Evolutionary conservation across 2,888 invertebrate genomes (phyloP), one percentile per base, ranked within the genome.

Genomic region (Eupithecia pulchellata): DNA sequence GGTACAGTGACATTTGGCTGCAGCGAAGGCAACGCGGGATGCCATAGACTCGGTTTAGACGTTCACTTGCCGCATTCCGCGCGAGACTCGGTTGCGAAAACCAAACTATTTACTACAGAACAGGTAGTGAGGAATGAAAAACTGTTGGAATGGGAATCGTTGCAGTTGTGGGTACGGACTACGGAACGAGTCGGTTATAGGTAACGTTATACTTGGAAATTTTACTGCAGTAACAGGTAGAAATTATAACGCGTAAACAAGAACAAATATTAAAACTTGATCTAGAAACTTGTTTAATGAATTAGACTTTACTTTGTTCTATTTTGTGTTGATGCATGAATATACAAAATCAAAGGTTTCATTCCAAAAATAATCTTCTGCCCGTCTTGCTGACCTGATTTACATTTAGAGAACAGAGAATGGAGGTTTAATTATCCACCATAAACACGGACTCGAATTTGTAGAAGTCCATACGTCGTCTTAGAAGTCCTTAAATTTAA

Each of bases 41-140:
- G 89, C 86, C 86, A 81, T 82, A 80, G 79, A 79, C 80, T 82
- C 82, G 81, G 81, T 84, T 83, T 81, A 84, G 82, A 87, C 91
- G 87, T 92, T 91, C 91, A 90, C 91, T 89, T 78, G 81, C 87
- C 89, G 87, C 92, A 92, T 93, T 92, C 92, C 91, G 76, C 77
- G 69, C 79, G 78, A 78, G 76, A 74, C 78, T 71, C 65, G 64
- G 81, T 90, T 89, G 88, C 89, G 87, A 90, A 90, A 90, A 88
- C 78, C 76, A 62, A 79, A 82, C 82, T 76, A 80, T 78, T 78
- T 77, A 73, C 75, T 47, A 64, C 73, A 73, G 36, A 77, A 75
- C 78, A 74, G 71, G 77, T 77, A 75, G 68, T 67, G 52, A 70
- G 68, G 71, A 71, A 76, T 69, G 65, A 71, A 74, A 71, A 72